Base-by-base conservation (phyloP, 2,888 invertebrate genomes). In the Meganola albula region DNA sequence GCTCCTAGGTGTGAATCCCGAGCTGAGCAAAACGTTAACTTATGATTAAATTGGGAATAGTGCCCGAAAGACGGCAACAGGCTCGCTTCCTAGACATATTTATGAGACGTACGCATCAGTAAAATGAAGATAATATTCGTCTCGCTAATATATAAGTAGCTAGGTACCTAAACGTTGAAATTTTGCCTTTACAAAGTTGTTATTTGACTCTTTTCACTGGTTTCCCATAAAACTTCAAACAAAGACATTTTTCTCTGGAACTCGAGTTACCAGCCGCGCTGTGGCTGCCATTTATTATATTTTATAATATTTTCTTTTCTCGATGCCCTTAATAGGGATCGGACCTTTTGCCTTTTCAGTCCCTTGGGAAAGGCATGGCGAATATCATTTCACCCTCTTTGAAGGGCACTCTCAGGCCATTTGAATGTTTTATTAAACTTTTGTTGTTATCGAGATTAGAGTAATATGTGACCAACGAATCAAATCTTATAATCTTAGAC, bases 371-470 rank as follows among this genome's bases (percentile, higher is more conserved):
- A 61, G 58, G 59, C 61, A 63, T 56, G 61, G 58, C 61, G 65
- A 71, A 74, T 76, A 74, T 75, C 74, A 74, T 74, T 74, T 71
- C 60, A 60, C 54, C 62, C 58, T 61, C 58, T 53, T 54, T 63
- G 62, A 61, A 65, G 58, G 70, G 58, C 60, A 63, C 68, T 65
- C 62, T 62, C 48, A 48, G 62, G 62, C 66, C 66, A 66, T 73
- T 70, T 71, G 63, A 71, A 73, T 68, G 71, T 75, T 65, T 69
- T 75, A 72, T 71, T 70, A 68, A 76, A 75, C 63, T 76, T 76
- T 73, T 66, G 68, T 70, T 74, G 71, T 70, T 72, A 68, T 66
- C 64, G 55, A 62, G 64, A 71, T 72, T 68, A 71, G 53, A 66
- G 70, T 67, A 66, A 70, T 69, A 65, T 57, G n/a, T n/a, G 54